Base-by-base conservation (phyloP, 2,113 vertebrate species). In the Diglossa brunneiventris region DNA sequence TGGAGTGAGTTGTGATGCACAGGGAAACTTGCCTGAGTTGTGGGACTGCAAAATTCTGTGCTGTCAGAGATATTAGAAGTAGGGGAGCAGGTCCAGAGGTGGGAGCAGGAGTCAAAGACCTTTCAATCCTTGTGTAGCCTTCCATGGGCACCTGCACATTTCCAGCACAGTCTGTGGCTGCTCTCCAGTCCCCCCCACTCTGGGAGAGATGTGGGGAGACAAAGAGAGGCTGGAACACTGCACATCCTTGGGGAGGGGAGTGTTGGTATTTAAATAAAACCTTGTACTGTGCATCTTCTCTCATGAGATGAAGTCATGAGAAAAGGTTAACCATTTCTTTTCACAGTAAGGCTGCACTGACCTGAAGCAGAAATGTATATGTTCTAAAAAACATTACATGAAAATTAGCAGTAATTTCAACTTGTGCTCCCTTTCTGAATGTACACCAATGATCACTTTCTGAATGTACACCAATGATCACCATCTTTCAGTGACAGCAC, bases 401-500 rank as follows among this genome's bases (percentile, higher is more conserved):
- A 62, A 79, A 67, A 89, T 76, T 58, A 44, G 50, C 74, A 56
- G 44, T 63, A 10, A 9, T 96, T 97, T 89, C 62, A 89, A 78
- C 37, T 95, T 93, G 61, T 78, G 49, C 63, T 91, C 39, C 20
- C 7, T 83, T 79, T 96, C 41, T 19, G 72, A 50, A 33, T 53
- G n/a, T 87, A n/a, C 83, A 59, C 47, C 37, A 4, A 1, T 85
- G 41, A 66, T 67, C 56, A 76, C 63, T 83, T 79, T 96, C 41
- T 19, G 72, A 50, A 33, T 53, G n/a, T 85, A n/a, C 83, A 59
- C 44, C 37, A 4, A 1, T 85, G 41, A 66, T 67, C 56, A 76
- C 63, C 30, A 7, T 87, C 73, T 97, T 95, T 79, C 94, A 94
- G 61, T 80, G 94, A 92, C 3, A 96, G 46, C 35, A 50, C 26